Percentiles rank a stretch among this genome's conserved stretches.
These are phyloP conservation scores for Ornithorhynchus anatinus DNA, from an alignment of 2,113 vertebrate species.

Conservation along the genomic window DNA sequence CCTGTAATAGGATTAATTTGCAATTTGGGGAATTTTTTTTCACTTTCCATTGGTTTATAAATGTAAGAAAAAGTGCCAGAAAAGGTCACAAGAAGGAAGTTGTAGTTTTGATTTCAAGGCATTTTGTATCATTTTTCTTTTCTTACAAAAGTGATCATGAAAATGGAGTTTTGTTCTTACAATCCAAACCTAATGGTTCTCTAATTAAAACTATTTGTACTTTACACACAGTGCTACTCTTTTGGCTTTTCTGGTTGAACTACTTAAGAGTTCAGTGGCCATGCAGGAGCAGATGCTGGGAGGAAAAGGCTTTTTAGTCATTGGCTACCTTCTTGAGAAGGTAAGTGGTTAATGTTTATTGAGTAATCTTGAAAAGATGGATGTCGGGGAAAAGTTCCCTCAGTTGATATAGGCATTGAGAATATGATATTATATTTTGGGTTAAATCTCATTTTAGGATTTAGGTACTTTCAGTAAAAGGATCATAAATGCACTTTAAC, in stretches of 20 bases:
- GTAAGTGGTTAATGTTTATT: slow-evolving; percentile 65
- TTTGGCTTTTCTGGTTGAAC: slow-evolving; percentile 90
- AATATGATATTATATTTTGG: too few species aligned
- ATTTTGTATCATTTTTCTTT: background rate
- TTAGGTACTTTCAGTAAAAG: too few species aligned
- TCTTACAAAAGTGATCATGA: background rate
- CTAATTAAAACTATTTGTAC: slow-evolving; percentile 46
- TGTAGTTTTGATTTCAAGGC: background rate
- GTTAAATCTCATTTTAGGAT: too few species aligned
- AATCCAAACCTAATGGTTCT: background rate
- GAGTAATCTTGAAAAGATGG: background rate
- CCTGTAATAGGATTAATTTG: too few species aligned
- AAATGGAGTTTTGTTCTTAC: background rate
- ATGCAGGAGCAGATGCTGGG: slow-evolving; percentile 99
- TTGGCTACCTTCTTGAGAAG: slow-evolving; percentile 97
- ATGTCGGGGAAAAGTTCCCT: too few species aligned
- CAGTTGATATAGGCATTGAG: too few species aligned
- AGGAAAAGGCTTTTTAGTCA: slow-evolving; percentile 95
- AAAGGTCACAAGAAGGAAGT: background rate
- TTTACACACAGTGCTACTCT: slow-evolving; percentile 86
- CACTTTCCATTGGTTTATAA: background rate
- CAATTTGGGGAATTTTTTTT: too few species aligned
- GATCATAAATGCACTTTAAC: too few species aligned
- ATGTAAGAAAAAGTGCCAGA: background rate
- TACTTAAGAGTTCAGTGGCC: slow-evolving; percentile 96